Evolutionary conservation across 2,797 vertebrate genomes (phyloP).

Genomic region (Dicrostonyx torquatus): DNA sequence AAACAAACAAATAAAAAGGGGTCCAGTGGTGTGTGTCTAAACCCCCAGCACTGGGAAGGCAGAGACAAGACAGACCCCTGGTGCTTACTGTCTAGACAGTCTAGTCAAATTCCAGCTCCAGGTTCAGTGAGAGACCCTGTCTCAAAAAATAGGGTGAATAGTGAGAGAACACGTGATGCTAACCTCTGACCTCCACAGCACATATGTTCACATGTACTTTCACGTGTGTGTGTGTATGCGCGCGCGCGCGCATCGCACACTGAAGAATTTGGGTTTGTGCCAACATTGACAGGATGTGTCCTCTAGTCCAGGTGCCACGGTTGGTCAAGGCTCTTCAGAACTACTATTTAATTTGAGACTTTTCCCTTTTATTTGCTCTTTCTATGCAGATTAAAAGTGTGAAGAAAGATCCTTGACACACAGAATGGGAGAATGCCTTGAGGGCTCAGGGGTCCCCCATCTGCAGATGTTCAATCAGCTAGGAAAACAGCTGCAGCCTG

Average conservation of each 20-base stretch:
- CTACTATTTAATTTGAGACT: conserved; percentile 42
- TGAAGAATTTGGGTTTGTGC: not conserved
- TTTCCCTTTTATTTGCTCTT: conserved; percentile 35
- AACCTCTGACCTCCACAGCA: not conserved
- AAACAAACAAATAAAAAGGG: not conserved
- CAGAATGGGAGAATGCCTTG: not conserved
- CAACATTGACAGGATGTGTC: not conserved
- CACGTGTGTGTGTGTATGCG: too few relatives aligned
- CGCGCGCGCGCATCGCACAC: fast-evolving
- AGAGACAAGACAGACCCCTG: not conserved
- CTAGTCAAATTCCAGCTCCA: not conserved
- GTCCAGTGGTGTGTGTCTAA: not conserved
- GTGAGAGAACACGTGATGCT: not conserved
- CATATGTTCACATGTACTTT: not conserved
- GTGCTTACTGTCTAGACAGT: not conserved
- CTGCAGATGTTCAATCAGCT: not conserved
- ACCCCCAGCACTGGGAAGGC: not conserved
- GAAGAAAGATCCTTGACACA: conserved; percentile 41
- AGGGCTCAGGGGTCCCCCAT: conserved; percentile 21
- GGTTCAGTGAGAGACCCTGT: not conserved
- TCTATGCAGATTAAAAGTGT: not conserved
- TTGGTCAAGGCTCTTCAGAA: conserved; percentile 16
- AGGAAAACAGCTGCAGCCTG: conserved; percentile 5
- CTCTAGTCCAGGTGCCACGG: not conserved
- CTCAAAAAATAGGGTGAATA: not conserved